phyloP scores from a whole-genome alignment of 2,888 invertebrate genomes.

The Nomada fabriciana region DNA sequence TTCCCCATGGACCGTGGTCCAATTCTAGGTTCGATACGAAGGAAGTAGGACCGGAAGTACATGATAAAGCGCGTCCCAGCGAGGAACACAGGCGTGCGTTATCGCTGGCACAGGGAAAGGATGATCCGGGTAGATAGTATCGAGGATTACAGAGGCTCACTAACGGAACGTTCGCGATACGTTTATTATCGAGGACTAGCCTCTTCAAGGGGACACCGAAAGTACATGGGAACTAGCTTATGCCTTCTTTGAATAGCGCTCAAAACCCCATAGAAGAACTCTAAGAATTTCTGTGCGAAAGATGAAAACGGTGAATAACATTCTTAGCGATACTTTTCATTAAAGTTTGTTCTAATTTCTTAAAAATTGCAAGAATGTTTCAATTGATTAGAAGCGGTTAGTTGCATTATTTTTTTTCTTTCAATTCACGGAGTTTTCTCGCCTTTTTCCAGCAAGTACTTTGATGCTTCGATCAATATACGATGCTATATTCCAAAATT shows the following conservation, averaged over 20 bases:
- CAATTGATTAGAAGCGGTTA: background rate
- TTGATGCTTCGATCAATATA: background rate
- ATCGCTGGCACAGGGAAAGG: constrained; percentile 61
- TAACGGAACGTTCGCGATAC: constrained; percentile 49
- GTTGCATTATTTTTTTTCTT: background rate
- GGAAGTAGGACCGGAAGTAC: constrained; percentile 35
- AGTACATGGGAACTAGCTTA: constrained; percentile 49
- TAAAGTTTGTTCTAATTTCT: no score
- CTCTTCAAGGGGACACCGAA: constrained; percentile 38
- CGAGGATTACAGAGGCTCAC: constrained; percentile 60
- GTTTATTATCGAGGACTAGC: constrained; percentile 43
- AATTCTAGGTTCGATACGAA: background rate
- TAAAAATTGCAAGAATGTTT: no score
- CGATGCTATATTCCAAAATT: constrained; percentile 8
- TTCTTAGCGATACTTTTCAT: background rate
- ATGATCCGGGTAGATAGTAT: constrained; percentile 67
- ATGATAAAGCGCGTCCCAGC: constrained; percentile 50
- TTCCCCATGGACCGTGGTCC: background rate
- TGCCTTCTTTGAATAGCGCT: constrained; percentile 18
- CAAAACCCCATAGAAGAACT: background rate
- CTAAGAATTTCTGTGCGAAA: background rate
- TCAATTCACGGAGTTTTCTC: background rate
- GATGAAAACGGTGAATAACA: background rate
- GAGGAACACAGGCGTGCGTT: constrained; percentile 51
- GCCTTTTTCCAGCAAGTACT: background rate